Conservation (phyloP, 2,797 vertebrate genomes). For the Pempheris klunzingeri region DNA sequence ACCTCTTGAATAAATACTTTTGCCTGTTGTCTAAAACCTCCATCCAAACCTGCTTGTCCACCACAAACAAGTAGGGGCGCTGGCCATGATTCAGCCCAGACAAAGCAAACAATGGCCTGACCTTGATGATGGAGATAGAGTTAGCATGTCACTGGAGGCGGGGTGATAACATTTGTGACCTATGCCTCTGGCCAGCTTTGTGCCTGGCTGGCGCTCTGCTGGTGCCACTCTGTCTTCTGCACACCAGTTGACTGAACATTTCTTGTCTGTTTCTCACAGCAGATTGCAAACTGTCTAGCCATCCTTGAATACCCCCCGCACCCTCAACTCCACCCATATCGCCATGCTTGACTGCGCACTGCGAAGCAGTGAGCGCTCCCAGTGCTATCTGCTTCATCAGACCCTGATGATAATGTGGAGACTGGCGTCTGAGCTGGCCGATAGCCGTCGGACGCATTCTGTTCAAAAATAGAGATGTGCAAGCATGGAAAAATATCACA, state of each 20-base stretch:
- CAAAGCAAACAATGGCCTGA: conserved; percentile 80
- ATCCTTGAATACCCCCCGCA: conserved; percentile 63
- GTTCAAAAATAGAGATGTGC: conserved; percentile 73
- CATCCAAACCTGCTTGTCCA: conserved; percentile 70
- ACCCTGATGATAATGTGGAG: conserved; percentile 80
- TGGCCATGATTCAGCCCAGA: conserved; percentile 77
- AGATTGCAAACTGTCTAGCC: conserved; percentile 76
- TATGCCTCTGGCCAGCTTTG: conserved; percentile 73
- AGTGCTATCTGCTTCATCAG: conserved; percentile 81
- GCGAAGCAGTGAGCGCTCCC: conserved; percentile 64
- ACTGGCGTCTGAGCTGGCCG: conserved; percentile 74
- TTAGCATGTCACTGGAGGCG: conserved; percentile 70
- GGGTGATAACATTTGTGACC: conserved; percentile 81
- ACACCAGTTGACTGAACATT: conserved; percentile 74
- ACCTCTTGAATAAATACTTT: conserved; percentile 12
- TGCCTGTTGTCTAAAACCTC: conserved; percentile 17
- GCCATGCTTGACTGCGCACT: conserved; percentile 75
- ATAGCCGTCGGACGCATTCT: conserved; percentile 62
- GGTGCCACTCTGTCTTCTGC: conserved; percentile 85
- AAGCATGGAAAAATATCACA: conserved; percentile 66
- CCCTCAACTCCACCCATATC: conserved; percentile 72
- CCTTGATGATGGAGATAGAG: conserved; percentile 80
- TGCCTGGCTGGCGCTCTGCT: conserved; percentile 70
- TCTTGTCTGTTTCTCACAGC: conserved; percentile 82
- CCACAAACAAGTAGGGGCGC: conserved; percentile 45